phyloP scores from a whole-genome alignment of 2,113 vertebrate genomes.

The Crotalus tigris region DNA sequence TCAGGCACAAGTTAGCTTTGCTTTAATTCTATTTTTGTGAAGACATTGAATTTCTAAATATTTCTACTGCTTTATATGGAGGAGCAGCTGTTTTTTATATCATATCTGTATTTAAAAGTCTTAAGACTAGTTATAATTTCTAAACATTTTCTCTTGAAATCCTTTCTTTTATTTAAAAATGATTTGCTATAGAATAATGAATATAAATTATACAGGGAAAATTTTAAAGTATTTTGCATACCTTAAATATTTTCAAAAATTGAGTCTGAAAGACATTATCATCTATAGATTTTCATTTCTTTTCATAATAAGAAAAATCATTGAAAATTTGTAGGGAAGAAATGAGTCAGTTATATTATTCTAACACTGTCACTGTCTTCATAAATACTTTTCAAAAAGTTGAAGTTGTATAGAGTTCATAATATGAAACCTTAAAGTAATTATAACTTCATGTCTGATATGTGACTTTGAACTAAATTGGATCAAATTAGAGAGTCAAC shows the following conservation, averaged over 20 bases:
- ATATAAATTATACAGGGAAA: slow-evolving; percentile 52
- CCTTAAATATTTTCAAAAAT: slow-evolving; percentile 52
- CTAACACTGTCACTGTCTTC: slow-evolving; percentile 29
- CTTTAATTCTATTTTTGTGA: background rate
- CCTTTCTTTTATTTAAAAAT: slow-evolving; percentile 44
- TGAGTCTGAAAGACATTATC: slow-evolving; percentile 57
- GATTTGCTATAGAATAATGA: slow-evolving; percentile 49
- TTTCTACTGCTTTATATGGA: slow-evolving; percentile 37
- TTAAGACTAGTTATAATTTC: slow-evolving; percentile 58
- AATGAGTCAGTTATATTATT: slow-evolving; percentile 46
- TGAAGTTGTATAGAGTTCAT: slow-evolving; percentile 14
- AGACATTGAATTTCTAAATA: slow-evolving; percentile 27
- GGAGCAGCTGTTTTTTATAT: slow-evolving; percentile 34
- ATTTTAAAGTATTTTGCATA: slow-evolving; percentile 59
- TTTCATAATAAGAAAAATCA: slow-evolving; percentile 51
- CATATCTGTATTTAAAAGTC: slow-evolving; percentile 61
- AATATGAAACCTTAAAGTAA: slow-evolving; percentile 20
- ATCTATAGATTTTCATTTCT: slow-evolving; percentile 45
- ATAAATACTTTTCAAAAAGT: slow-evolving; percentile 17
- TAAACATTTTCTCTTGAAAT: slow-evolving; percentile 45
- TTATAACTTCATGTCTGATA: slow-evolving; percentile 18
- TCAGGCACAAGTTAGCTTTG: background rate
- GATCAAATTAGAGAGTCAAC: background rate
- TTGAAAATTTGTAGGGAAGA: slow-evolving; percentile 29
- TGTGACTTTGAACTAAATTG: background rate